phyloP scores from a whole-genome alignment of 2,797 vertebrate genomes.

The Rhodeus uyekii region DNA sequence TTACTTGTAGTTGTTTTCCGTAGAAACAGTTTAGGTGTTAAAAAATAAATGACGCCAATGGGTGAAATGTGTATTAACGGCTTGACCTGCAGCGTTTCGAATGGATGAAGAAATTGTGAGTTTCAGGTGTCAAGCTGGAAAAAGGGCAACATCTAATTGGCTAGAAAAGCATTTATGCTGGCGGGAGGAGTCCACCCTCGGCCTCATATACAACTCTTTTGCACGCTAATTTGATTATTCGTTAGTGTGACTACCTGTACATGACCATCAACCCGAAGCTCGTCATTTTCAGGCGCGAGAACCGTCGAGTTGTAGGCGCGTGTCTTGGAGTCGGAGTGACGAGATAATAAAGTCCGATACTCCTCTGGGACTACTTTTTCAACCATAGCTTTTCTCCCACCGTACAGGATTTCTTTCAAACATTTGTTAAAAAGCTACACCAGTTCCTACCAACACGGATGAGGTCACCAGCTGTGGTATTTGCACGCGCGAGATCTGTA shows the following conservation, averaged over 20 bases:
- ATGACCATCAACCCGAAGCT: not conserved
- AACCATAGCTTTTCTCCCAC: not conserved
- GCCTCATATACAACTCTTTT: constrained; percentile 34
- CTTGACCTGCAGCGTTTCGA: not conserved
- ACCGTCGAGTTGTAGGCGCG: not conserved
- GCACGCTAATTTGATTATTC: constrained; percentile 21
- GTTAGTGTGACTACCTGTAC: constrained; percentile 13
- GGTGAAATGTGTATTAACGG: not conserved
- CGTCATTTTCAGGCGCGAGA: not conserved
- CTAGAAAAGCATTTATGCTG: constrained; percentile 14
- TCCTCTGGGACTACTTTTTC: not conserved
- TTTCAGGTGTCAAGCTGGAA: constrained; percentile 39
- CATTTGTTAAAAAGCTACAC: not conserved
- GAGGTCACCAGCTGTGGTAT: not conserved
- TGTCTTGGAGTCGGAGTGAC: not conserved
- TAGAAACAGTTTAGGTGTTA: not conserved
- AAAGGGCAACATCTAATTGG: constrained; percentile 42
- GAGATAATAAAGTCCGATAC: not conserved
- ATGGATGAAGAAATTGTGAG: constrained; percentile 19
- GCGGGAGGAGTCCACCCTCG: constrained; percentile 29
- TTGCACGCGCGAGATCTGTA: constrained; percentile 1
- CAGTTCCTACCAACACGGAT: not conserved
- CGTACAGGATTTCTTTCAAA: not conserved
- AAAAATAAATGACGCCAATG: not conserved
- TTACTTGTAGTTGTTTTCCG: too few species aligned